phyloP scores from a whole-genome alignment of 2,797 vertebrate genomes.

The Clarias laeviceps region DNA sequence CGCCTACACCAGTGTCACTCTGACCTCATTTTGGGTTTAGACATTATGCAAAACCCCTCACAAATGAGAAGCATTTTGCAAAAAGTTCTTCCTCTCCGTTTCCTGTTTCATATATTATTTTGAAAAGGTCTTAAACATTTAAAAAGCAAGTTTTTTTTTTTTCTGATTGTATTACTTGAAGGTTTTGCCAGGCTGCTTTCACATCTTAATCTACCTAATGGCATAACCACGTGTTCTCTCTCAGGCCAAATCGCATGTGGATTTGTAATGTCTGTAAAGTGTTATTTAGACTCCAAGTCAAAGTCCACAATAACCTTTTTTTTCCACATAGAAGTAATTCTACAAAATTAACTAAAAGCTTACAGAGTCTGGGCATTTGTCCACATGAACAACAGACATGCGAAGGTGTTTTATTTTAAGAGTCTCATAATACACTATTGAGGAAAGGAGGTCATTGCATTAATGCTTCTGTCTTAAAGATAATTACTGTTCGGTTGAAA shows the following conservation, averaged over 20 bases:
- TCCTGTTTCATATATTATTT: constrained; percentile 17
- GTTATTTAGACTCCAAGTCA: constrained; percentile 29
- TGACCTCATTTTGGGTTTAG: constrained; percentile 45
- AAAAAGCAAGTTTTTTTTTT: not conserved
- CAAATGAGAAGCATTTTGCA: constrained; percentile 9
- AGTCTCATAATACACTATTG: not conserved
- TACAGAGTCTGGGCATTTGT: not conserved
- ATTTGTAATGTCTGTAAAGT: constrained; percentile 33
- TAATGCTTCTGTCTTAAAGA: not conserved
- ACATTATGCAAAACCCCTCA: constrained; percentile 28
- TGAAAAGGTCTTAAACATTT: not conserved
- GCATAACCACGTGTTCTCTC: constrained; percentile 45
- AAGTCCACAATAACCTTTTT: constrained; percentile 29
- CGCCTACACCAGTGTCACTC: constrained; percentile 38
- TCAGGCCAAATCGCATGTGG: constrained; percentile 28
- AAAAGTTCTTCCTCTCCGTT: constrained; percentile 1
- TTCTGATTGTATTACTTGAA: constrained; percentile 1
- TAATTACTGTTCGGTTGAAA: not conserved
- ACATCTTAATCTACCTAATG: constrained; percentile 33
- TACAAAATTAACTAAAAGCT: constrained; percentile 10
- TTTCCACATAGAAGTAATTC: constrained; percentile 13
- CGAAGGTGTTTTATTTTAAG: constrained; percentile 4
- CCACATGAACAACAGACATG: not conserved
- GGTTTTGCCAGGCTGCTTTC: constrained; percentile 23
- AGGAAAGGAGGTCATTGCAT: not conserved